Base-by-base conservation (phyloP, 2,888 invertebrate species). In the Catocala fraxini region DNA sequence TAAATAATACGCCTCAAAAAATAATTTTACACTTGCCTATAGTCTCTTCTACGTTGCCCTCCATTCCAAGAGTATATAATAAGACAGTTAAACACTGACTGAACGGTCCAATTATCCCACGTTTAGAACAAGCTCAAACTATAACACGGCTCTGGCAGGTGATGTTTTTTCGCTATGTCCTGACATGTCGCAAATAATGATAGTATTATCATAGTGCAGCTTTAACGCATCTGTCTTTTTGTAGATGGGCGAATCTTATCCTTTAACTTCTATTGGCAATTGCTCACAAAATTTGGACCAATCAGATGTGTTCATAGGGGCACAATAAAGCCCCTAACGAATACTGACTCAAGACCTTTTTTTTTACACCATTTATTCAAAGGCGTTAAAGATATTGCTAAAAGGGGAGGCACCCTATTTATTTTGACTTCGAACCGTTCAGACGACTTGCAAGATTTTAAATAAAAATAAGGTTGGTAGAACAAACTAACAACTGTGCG, bases 221-320 rank as follows among this genome's bases (percentile, higher is more conserved):
- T 87, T 87, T 80, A 77, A 61, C 84, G 84, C 89, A 90, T 90
- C 90, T 90, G 90, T 83, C 86, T 78, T 74, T 78, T 70, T 65
- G 70, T 60, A 72, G 73, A 76, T 78, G 81, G 80, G 80, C 70
- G 71, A 82, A 79, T 78, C 81, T 88, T 89, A 90, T 90, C 90
- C 82, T 65, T 55, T 57, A 67, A 63, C 56, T 77, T 75, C 80
- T 67, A 92, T 91, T 91, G 91, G 92, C 73, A 83, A 80, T 58
- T 53, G 66, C 62, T 60, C 65, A 64, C 65, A 60, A 58, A 64
- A 57, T 80, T 78, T 78, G 63, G 68, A 82, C 92, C 92, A 92
- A 92, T 92, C 71, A 75, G 75, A 77, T 42, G 76, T 65, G 76
- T 78, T 71, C 57, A 65, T 65, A 67, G 59, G 62, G 51, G 63